Evolutionary conservation across 2,888 invertebrate genomes (phyloP).

Genomic region (Arge pagana): DNA sequence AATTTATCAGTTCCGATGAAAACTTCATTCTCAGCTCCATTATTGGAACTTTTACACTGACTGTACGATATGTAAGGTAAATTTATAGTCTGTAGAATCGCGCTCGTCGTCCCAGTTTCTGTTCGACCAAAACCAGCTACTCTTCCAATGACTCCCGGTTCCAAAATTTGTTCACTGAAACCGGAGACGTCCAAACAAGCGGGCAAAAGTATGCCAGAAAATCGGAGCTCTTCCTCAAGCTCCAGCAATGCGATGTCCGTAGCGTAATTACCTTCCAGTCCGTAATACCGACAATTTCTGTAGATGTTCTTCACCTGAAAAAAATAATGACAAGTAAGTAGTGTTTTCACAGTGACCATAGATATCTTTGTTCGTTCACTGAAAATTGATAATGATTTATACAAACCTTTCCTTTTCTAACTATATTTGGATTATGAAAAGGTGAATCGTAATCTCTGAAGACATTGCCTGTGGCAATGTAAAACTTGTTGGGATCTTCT

Average conservation of each 20-base stretch:
- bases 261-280: conserved; percentile 45
- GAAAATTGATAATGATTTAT: background rate
- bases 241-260: conserved; percentile 50
- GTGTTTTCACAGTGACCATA: no score
- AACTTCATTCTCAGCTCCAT: conserved; percentile 31
- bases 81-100: conserved; percentile 42
- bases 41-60: conserved; percentile 40
- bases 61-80: conserved; percentile 46
- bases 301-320: conserved; percentile 49
- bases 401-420: conserved; percentile 40
- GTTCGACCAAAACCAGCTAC: conserved; percentile 55
- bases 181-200: conserved; percentile 44
- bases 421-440: conserved; percentile 34
- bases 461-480: conserved; percentile 51
- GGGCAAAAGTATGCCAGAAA: conserved; percentile 43
- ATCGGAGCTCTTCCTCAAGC: conserved; percentile 38
- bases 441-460: conserved; percentile 45
- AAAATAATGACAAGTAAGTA: background rate
- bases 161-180: conserved; percentile 36
- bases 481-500: conserved; percentile 34
- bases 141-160: conserved; percentile 43
- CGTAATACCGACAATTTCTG: conserved; percentile 43
- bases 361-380: no score
- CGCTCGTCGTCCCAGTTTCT: conserved; percentile 39
- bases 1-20: conserved; percentile 53